Evolutionary conservation across 2,113 vertebrate genomes (phyloP).

Genomic region (Ceyx melanurus): DNA sequence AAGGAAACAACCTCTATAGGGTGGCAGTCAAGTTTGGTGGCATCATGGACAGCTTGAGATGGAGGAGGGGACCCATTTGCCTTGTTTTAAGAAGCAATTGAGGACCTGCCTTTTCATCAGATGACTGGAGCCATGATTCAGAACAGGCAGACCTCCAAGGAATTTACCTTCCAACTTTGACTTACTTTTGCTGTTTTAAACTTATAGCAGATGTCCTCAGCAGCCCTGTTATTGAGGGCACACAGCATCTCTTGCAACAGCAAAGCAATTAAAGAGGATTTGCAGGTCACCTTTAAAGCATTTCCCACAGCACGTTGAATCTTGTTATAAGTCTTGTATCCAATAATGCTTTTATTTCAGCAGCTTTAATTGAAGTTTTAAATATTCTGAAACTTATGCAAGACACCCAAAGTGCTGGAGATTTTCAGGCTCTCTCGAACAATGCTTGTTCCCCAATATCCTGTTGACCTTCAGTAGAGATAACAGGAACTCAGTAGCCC

Average conservation of each 20-base stretch:
- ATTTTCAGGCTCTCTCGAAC: background rate
- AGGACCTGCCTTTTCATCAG: background rate
- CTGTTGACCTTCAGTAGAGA: background rate
- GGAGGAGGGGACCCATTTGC: background rate
- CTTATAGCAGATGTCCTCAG: constrained; percentile 20
- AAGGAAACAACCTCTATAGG: background rate
- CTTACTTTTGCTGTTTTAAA: constrained; percentile 64
- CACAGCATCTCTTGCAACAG: constrained; percentile 38
- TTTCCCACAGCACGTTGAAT: constrained; percentile 60
- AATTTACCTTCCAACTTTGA: constrained; percentile 49
- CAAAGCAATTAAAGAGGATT: constrained; percentile 64
- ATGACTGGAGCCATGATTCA: constrained; percentile 32
- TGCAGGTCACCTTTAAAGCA: constrained; percentile 66
- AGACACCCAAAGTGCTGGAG: background rate
- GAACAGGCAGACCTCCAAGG: constrained; percentile 36
- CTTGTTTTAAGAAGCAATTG: background rate
- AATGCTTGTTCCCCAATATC: background rate
- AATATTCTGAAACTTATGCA: constrained; percentile 34
- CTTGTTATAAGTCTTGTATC: constrained; percentile 43
- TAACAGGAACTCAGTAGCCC: background rate
- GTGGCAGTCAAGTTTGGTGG: background rate
- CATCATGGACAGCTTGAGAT: background rate
- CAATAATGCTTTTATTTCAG: constrained; percentile 36
- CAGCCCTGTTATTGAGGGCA: constrained; percentile 40
- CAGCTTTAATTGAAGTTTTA: constrained; percentile 49